A percentile compares a stretch with the other conserved stretches of the same genome.
Conservation (phyloP, 1,140 invertebrate genomes). For the Bathynomus jamesi region DNA sequence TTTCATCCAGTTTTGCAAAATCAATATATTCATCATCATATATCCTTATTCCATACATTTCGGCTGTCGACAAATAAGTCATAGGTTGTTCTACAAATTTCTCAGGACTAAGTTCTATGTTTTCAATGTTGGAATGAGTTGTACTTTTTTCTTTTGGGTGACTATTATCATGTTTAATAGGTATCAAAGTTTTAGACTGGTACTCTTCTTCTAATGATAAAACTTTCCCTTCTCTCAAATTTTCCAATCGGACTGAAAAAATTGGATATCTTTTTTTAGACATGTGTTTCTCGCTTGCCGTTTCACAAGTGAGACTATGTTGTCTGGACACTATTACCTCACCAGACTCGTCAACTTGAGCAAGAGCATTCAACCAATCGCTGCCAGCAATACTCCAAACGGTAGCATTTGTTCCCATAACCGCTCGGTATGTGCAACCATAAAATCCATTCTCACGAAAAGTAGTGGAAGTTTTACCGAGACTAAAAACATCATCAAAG, state of each 20-base stretch:
- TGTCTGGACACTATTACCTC: slow-evolving; percentile 45
- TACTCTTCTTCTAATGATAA: not conserved
- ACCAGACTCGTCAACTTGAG: slow-evolving; percentile 45
- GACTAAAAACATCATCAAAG: slow-evolving; percentile 44
- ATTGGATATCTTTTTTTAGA: slow-evolving; percentile 17
- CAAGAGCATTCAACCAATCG: slow-evolving; percentile 44
- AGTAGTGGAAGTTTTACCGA: slow-evolving; percentile 40
- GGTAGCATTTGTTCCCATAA: slow-evolving; percentile 39
- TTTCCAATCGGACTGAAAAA: slow-evolving; percentile 13
- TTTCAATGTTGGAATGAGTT: too few species aligned
- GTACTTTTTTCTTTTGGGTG: too few species aligned
- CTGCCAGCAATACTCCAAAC: slow-evolving; percentile 34
- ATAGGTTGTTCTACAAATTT: not conserved
- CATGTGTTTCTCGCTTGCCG: slow-evolving; percentile 40
- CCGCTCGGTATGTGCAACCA: slow-evolving; percentile 42
- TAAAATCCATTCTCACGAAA: slow-evolving; percentile 43
- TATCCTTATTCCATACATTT: slow-evolving; percentile 17
- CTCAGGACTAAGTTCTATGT: not conserved
- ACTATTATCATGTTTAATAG: too few species aligned
- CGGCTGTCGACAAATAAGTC: not conserved
- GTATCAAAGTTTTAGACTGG: too few species aligned
- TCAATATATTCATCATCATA: slow-evolving; percentile 14
- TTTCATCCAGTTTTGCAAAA: slow-evolving; percentile 1
- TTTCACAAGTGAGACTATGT: slow-evolving; percentile 42
- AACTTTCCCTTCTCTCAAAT: not conserved